Evolutionary conservation across 2,888 invertebrate genomes (phyloP).

Genomic region (Agriopis marginaria): DNA sequence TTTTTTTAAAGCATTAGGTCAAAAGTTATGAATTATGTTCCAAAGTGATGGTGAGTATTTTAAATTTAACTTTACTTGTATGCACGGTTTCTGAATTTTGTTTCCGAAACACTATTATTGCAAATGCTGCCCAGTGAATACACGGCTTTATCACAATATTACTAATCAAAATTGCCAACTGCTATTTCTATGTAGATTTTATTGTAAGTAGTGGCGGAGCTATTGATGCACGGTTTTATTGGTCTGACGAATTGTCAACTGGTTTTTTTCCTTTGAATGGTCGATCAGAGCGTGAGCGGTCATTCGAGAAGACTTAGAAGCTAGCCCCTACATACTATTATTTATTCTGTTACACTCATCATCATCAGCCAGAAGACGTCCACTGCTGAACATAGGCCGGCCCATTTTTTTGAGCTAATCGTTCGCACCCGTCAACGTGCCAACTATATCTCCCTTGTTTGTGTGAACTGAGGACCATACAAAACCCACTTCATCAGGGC

Average conservation of each 20-base stretch:
- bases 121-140: neutral
- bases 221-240: constrained; percentile 21
- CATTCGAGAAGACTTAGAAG: constrained; percentile 7
- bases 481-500: too few relatives aligned
- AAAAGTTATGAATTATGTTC: too few relatives aligned
- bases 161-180: constrained; percentile 26
- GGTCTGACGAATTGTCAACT: constrained; percentile 26
- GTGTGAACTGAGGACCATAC: too few relatives aligned
- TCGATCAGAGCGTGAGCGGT: constrained; percentile 23
- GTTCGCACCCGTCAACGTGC: too few relatives aligned
- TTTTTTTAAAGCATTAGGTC: too few relatives aligned
- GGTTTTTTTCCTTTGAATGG: constrained; percentile 18
- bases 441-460: too few relatives aligned
- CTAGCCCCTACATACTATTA: neutral
- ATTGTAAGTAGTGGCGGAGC: constrained; percentile 20
- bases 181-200: constrained; percentile 36
- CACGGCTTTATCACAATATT: constrained; percentile 14
- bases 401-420: too few relatives aligned
- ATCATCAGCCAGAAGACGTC: too few relatives aligned
- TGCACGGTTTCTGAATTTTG: neutral
- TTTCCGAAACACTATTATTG: neutral
- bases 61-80: too few relatives aligned
- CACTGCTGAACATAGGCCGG: too few relatives aligned
- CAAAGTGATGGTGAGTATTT: too few relatives aligned
- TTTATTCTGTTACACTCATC: too few relatives aligned